Conservation (phyloP, 2,113 vertebrate species). For the rabbit (Oryctolagus cuniculus) region mOryCun1.1 NC_091439.1:133790001-133790500, state of each 20-base stretch:
- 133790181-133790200: not conserved
- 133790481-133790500: not conserved
- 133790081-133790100: not conserved
- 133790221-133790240: not conserved
- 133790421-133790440: not conserved
- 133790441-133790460: not conserved
- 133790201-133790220: not conserved
- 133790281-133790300: not conserved
- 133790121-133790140: constrained; percentile 54
- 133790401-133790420: not conserved
- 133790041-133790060: constrained; percentile 22
- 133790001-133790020: constrained; percentile 10
- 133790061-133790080: not conserved
- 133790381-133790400: not conserved
- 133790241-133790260: constrained; percentile 46
- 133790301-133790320: not conserved
- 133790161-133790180: not conserved
- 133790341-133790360: constrained; percentile 16
- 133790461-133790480: not conserved
- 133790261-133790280: not conserved
- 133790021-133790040: not conserved
- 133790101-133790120: constrained; percentile 8
- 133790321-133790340: not conserved
- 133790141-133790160: not conserved
- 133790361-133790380: not conserved